Conservation (phyloP, 2,113 vertebrate genomes). For the Antennarius striatus region DNA sequence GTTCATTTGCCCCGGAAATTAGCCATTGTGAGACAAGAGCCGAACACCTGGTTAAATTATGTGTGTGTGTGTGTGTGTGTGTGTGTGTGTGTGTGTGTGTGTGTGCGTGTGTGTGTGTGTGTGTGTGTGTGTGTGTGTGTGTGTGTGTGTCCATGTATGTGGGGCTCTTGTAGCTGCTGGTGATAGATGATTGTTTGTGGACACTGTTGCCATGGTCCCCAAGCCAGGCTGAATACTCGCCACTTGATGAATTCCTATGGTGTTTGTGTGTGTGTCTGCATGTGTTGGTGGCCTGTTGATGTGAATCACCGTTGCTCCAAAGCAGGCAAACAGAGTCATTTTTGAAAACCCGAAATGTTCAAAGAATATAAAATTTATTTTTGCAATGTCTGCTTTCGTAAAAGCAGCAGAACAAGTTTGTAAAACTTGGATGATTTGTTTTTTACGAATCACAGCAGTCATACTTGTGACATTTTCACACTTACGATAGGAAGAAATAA, state of each 20-base stretch:
- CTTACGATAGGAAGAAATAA: too few species aligned
- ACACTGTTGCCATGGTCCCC: conserved; percentile 53
- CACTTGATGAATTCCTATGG: conserved; percentile 40
- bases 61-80: conserved; percentile 20
- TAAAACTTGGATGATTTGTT: background rate
- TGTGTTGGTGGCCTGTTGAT: conserved; percentile 9
- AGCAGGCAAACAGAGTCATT: conserved; percentile 4
- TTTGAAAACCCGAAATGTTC: background rate
- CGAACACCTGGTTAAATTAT: conserved; percentile 57
- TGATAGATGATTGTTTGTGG: conserved; percentile 71
- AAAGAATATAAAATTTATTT: background rate
- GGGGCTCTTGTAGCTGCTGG: conserved; percentile 17
- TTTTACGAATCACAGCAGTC: background rate
- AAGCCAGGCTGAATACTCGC: conserved; percentile 51
- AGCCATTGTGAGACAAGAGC: conserved; percentile 56
- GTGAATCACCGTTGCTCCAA: conserved; percentile 3
- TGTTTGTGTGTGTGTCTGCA: conserved; percentile 17
- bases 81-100: conserved; percentile 26
- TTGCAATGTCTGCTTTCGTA: too few species aligned
- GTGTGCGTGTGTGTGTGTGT: conserved; percentile 4
- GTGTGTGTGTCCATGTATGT: conserved; percentile 16
- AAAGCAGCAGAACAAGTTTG: background rate
- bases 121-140: conserved; percentile 19
- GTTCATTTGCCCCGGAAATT: conserved; percentile 58
- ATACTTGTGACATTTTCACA: background rate